Conservation (phyloP, 1,140 invertebrate species). For the Nymphalis io region DNA sequence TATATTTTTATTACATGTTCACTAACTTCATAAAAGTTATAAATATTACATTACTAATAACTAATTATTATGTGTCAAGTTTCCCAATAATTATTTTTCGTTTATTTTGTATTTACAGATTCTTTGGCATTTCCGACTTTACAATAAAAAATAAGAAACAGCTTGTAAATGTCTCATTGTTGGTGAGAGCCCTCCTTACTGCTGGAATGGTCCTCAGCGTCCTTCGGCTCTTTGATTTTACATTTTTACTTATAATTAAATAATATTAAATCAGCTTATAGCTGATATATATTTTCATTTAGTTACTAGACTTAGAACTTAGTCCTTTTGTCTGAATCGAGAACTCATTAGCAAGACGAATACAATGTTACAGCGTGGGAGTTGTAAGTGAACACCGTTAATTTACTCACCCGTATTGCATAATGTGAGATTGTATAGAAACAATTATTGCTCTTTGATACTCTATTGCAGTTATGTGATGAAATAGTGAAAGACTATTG, state of each 20-base stretch:
- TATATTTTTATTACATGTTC: constrained; percentile 16
- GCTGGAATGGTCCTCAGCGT: too few relatives aligned
- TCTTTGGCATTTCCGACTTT: too few relatives aligned
- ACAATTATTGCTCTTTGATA: constrained; percentile 13
- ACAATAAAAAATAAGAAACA: too few relatives aligned
- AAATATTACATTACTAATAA: neutral
- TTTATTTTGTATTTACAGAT: too few relatives aligned
- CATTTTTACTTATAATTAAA: neutral
- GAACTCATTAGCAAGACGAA: constrained; percentile 63
- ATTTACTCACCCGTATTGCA: constrained; percentile 30
- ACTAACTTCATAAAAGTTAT: neutral
- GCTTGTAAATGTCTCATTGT: too few relatives aligned
- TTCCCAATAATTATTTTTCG: neutral
- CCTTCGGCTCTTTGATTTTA: too few relatives aligned
- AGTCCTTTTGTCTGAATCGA: constrained; percentile 36
- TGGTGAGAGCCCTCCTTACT: too few relatives aligned
- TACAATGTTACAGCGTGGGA: constrained; percentile 40
- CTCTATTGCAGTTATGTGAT: too few relatives aligned
- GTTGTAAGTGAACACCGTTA: constrained; percentile 37
- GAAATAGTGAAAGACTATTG: neutral
- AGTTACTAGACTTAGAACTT: neutral
- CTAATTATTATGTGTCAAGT: neutral
- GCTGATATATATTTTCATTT: neutral
- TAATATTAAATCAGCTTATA: neutral
- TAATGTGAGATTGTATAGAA: constrained; percentile 17